These are phyloP conservation scores for Lasioglossum leucozonium DNA, from an alignment of 2,888 invertebrate species.

Conservation along the genomic window DNA sequence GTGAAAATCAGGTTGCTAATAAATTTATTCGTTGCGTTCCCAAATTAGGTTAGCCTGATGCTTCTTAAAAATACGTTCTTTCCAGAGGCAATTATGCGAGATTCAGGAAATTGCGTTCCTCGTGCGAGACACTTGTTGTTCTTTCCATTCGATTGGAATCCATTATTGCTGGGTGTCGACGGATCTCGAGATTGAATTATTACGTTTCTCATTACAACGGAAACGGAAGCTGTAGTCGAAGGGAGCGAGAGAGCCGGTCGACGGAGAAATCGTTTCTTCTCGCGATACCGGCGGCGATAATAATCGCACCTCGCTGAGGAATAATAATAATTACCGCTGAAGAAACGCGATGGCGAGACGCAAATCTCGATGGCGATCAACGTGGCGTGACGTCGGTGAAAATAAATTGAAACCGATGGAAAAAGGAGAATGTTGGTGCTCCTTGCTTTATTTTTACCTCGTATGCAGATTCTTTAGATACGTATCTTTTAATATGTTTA, in stretches of 20 bases:
- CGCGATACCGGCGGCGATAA: constrained; percentile 9
- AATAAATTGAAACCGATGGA: constrained; percentile 32
- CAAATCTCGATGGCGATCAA: constrained; percentile 16
- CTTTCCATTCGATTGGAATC: not conserved
- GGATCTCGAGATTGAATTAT: constrained; percentile 11
- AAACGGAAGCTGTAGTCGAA: not conserved
- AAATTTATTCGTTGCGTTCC: not conserved
- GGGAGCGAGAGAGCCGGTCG: not conserved
- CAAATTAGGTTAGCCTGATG: not conserved
- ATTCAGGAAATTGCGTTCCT: not conserved
- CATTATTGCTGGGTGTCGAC: not conserved
- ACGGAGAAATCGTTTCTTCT: constrained; percentile 18
- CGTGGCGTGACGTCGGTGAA: constrained; percentile 31
- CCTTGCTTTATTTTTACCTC: not conserved
- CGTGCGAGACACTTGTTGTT: not conserved
- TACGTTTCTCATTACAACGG: constrained; percentile 19
- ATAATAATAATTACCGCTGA: constrained; percentile 34
- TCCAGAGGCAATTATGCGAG: constrained; percentile 10
- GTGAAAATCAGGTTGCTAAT: not conserved
- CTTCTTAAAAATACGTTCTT: too few species aligned
- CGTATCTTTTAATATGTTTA: too few species aligned
- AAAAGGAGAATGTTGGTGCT: not conserved
- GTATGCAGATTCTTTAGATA: not conserved
- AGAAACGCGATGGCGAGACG: constrained; percentile 12
- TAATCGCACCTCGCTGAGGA: constrained; percentile 29